These are phyloP conservation scores for Varanus komodoensis DNA, from an alignment of 2,113 vertebrate species.

Conservation along the genomic window DNA sequence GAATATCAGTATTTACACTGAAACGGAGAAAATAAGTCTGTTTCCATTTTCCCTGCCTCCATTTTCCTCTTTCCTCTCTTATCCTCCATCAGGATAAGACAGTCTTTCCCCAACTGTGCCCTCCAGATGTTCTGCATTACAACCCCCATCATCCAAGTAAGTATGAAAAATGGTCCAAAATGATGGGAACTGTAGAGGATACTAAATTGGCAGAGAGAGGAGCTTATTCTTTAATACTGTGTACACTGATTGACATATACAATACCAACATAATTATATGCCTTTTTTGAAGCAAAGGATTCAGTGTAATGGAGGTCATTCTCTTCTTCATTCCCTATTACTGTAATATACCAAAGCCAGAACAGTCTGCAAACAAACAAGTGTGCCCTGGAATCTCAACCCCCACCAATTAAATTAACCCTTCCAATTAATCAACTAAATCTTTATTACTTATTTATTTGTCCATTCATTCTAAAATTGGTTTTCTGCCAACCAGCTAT, in stretches of 20 bases:
- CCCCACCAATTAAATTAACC: not conserved
- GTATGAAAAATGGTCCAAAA: not conserved
- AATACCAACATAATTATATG: not conserved
- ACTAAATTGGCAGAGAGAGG: not conserved
- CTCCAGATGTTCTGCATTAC: not conserved
- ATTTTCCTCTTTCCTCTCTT: not conserved
- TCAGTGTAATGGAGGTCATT: not conserved
- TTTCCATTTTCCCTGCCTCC: not conserved
- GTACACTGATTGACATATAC: not conserved
- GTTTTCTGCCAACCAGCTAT: constrained; percentile 4
- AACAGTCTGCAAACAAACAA: constrained; percentile 2
- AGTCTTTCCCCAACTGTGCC: not conserved
- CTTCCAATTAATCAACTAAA: constrained; percentile 9
- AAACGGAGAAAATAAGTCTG: not conserved
- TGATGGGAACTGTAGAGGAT: not conserved
- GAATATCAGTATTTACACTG: not conserved
- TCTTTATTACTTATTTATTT: constrained; percentile 18
- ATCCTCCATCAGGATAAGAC: not conserved
- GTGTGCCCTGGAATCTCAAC: not conserved
- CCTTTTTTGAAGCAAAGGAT: not conserved
- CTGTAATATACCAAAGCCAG: not conserved
- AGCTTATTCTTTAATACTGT: not conserved
- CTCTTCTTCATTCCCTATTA: not conserved
- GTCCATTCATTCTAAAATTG: constrained; percentile 13
- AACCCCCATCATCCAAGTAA: not conserved